A percentile compares a stretch with the other conserved stretches of the same genome.
Evolutionary conservation across 2,888 invertebrate species (phyloP).

Genomic region (Euclidia mi): DNA sequence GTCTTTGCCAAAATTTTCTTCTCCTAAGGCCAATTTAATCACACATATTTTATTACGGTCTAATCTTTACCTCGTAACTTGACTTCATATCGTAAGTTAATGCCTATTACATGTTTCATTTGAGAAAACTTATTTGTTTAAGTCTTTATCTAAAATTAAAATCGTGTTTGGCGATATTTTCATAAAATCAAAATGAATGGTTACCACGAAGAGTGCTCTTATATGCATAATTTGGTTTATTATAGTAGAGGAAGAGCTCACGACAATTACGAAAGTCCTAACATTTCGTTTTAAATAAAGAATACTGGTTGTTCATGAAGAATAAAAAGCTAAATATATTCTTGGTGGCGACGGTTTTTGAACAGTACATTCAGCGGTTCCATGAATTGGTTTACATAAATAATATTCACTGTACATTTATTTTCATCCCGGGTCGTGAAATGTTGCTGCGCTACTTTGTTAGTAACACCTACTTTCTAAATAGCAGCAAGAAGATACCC

Average conservation of each 20-base stretch:
- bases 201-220: conserved; percentile 13
- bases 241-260: not conserved
- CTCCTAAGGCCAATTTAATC: not conserved
- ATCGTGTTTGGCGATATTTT: conserved; percentile 47
- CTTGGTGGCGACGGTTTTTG: no score
- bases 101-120: conserved; percentile 36
- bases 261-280: not conserved
- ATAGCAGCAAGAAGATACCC: no score
- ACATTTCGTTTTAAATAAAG: not conserved
- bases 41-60: conserved; percentile 6
- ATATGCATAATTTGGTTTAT: conserved; percentile 6
- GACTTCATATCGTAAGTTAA: conserved; percentile 7
- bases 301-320: not conserved
- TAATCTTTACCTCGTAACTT: conserved; percentile 15
- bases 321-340: no score
- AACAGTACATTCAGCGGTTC: no score
- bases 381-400: no score
- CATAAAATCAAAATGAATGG: conserved; percentile 15
- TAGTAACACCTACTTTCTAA: no score
- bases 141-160: conserved; percentile 60
- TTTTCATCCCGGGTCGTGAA: no score
- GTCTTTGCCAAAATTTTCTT: not conserved
- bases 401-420: no score
- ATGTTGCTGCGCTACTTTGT: no score
- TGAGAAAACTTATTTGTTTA: conserved; percentile 38